Conservation (phyloP, 2,888 invertebrate genomes). For the Brenthis hecate region DNA sequence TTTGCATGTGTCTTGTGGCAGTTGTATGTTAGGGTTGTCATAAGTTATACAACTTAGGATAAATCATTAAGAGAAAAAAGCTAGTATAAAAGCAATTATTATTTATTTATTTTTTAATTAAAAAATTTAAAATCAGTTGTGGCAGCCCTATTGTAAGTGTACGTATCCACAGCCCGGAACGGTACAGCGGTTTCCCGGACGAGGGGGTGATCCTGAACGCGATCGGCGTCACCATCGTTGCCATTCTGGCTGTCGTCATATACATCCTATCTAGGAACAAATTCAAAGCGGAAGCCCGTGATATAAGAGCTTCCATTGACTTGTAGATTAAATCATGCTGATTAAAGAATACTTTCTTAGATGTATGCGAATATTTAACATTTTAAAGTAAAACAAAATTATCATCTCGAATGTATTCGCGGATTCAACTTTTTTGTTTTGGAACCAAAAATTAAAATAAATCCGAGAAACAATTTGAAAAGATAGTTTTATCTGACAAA, state of each 20-base stretch:
- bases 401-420: no score
- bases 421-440: no score
- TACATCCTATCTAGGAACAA: constrained; percentile 85
- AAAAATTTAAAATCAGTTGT: neutral
- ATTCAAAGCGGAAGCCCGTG: constrained; percentile 73
- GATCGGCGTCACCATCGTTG: constrained; percentile 85
- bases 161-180: constrained; percentile 72
- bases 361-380: no score
- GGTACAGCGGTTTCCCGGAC: constrained; percentile 83
- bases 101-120: neutral
- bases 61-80: no score
- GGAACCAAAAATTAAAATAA: no score
- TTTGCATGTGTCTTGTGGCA: constrained; percentile 45
- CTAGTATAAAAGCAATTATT: neutral
- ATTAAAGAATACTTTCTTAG: neutral
- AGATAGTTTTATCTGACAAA: no score
- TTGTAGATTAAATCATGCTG: constrained; percentile 58
- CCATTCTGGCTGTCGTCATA: constrained; percentile 84
- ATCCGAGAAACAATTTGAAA: no score
- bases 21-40: constrained; percentile 43
- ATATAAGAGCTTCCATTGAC: constrained; percentile 83
- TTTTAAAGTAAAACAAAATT: no score
- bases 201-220: constrained; percentile 87
- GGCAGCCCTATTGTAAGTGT: constrained; percentile 51
- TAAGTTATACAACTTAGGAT: neutral